Conservation (phyloP, 2,888 invertebrate genomes). For the Chrysolina oricalcia region DNA sequence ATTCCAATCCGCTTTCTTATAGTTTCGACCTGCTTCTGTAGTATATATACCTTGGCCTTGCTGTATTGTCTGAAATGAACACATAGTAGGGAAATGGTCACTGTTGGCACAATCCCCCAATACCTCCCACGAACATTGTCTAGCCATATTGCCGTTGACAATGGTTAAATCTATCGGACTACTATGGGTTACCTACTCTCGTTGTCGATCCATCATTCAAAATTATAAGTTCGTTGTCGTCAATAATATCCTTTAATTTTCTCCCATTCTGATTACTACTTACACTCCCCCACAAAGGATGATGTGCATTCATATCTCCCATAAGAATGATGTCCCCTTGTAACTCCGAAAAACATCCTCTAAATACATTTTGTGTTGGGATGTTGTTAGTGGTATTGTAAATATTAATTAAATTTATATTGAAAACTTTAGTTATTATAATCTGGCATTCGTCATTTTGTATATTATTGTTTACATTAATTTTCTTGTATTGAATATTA, state of each 20-base stretch:
- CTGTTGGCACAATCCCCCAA: neutral
- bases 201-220: slow-evolving; percentile 4
- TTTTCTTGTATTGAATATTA: too few relatives aligned
- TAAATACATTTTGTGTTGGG: neutral
- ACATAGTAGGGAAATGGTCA: neutral
- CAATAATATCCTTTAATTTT: neutral
- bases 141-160: too few relatives aligned
- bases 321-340: slow-evolving; percentile 12
- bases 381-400: neutral
- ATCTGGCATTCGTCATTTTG: too few relatives aligned
- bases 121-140: slow-evolving; percentile 3
- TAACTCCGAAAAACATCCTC: neutral
- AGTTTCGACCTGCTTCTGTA: neutral
- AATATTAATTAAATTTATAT: slow-evolving; percentile 17
- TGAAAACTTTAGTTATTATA: neutral
- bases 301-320: too few relatives aligned
- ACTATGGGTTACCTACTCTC: neutral
- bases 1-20: neutral
- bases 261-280: neutral
- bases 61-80: neutral
- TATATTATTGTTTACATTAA: too few relatives aligned
- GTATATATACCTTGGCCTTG: neutral
- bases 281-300: slow-evolving; percentile 5
- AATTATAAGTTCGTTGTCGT: neutral
- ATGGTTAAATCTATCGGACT: slow-evolving; percentile 6